phyloP scores from a whole-genome alignment of 1,140 invertebrate species.

The Lucilia sericata region DNA sequence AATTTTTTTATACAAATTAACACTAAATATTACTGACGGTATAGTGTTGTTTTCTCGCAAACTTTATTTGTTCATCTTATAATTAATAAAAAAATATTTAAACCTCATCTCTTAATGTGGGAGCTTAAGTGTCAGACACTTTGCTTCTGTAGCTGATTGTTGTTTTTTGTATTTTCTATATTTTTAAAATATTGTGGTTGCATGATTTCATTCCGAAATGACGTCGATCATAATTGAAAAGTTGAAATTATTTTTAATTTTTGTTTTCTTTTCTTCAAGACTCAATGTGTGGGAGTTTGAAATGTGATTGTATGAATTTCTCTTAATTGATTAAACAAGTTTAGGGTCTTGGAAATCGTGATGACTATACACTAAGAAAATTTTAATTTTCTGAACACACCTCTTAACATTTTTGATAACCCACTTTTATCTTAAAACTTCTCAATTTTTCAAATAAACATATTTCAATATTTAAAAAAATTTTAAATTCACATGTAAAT shows the following conservation, averaged over 20 bases:
- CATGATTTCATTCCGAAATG: neutral
- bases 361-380: too few relatives aligned
- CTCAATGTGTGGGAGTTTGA: neutral
- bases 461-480: too few relatives aligned
- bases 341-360: neutral
- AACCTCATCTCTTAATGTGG: too few relatives aligned
- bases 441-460: too few relatives aligned
- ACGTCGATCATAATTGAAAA: neutral
- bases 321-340: conserved; percentile 5
- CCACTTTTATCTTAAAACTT: too few relatives aligned
- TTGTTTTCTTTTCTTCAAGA: neutral
- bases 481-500: too few relatives aligned
- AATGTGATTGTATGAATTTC: neutral
- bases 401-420: too few relatives aligned
- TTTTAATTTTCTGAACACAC: too few relatives aligned
- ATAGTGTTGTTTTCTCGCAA: neutral
- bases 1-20: too few relatives aligned
- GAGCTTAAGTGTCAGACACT: too few relatives aligned
- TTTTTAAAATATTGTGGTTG: neutral
- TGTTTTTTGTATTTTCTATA: neutral
- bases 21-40: too few relatives aligned
- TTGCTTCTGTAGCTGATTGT: neutral
- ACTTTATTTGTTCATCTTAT: neutral
- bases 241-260: neutral
- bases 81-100: neutral